Evolutionary conservation across 2,888 invertebrate genomes (phyloP), one percentile per base, ranked within the genome.

Genomic region (Latheticus oryzae): DNA sequence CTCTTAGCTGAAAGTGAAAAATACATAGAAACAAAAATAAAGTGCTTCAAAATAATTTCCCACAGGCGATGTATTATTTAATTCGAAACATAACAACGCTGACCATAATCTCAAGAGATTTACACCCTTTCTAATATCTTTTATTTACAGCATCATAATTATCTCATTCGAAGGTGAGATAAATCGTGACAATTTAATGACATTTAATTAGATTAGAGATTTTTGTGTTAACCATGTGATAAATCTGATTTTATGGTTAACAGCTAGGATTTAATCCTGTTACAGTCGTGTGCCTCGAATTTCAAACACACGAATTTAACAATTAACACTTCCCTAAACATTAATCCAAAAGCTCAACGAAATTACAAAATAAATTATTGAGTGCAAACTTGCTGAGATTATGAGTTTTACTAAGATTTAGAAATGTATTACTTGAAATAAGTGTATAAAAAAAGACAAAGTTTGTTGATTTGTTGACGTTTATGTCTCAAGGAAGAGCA

Each of bases 61-160:
- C 56, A 48, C 24, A 48, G 56, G 56, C 56, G 26, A 56, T 50
- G 45, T 51, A 57, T 51, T 57, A 57, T 51, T 56, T 57, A 57
- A 57, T 57, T 51, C 45, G 43, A 43, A 35, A 51, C 38, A 57
- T 43, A 45, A 50, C 50, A 43, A 23, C 55, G 42, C 13, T 43
- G 42, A 48, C 50, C 42, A 13, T 26, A 17, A 12, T 26, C 50
- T 42, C 28, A 9, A 15, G 40, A 28, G 54, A 38, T 21, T 32
- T 35, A 15, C 24, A 24, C 12, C 21, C 28, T 33, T 53, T 40
- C 40, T 21, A 33, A 33, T 43, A 13, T 33, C 48, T 15, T 21
- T 53, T 53, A 53, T 53, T 53, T 53, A 43, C 3, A 12, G 13
- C 3, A 13, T 32, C 9, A 33, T 43, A 43, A 53, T 43, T 37